These are phyloP conservation scores for Copidosoma aretas DNA, from an alignment of 2,888 invertebrate species.

Conservation along the genomic window DNA sequence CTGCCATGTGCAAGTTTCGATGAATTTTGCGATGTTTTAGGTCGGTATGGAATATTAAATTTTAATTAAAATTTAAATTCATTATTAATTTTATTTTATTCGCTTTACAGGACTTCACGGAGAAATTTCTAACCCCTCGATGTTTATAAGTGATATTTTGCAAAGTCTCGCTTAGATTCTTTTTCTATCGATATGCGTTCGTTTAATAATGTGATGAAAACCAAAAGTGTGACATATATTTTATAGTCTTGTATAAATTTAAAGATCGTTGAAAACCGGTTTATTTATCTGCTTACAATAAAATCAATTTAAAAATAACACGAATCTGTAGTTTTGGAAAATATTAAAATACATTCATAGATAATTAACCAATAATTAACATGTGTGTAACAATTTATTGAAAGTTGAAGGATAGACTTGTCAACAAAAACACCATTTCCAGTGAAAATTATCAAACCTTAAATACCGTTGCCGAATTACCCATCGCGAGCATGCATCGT, in stretches of 20 bases:
- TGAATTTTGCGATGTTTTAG: conserved; percentile 93
- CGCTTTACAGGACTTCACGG: conserved; percentile 68
- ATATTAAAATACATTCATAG: neutral
- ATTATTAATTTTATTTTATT: conserved; percentile 33
- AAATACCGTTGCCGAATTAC: conserved; percentile 63
- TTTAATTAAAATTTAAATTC: conserved; percentile 6
- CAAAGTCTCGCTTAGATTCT: conserved; percentile 59
- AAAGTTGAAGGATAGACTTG: too few relatives aligned
- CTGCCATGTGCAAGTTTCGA: conserved; percentile 87
- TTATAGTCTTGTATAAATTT: conserved; percentile 39
- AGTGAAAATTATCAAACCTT: neutral
- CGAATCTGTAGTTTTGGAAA: too few relatives aligned
- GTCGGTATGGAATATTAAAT: conserved; percentile 61
- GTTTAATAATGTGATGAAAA: conserved; percentile 18
- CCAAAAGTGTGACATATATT: conserved; percentile 34
- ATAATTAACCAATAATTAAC: too few relatives aligned
- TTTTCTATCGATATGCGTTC: conserved; percentile 32
- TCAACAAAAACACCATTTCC: too few relatives aligned
- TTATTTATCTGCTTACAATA: conserved; percentile 35
- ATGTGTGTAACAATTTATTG: too few relatives aligned
- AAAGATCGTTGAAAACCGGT: conserved; percentile 29
- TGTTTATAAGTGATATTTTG: conserved; percentile 67
- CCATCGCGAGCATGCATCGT: conserved; percentile 73
- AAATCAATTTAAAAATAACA: conserved; percentile 29
- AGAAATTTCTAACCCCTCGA: conserved; percentile 73